phyloP scores from a whole-genome alignment of 2,888 invertebrate genomes.

The Periphyllus acericola region DNA sequence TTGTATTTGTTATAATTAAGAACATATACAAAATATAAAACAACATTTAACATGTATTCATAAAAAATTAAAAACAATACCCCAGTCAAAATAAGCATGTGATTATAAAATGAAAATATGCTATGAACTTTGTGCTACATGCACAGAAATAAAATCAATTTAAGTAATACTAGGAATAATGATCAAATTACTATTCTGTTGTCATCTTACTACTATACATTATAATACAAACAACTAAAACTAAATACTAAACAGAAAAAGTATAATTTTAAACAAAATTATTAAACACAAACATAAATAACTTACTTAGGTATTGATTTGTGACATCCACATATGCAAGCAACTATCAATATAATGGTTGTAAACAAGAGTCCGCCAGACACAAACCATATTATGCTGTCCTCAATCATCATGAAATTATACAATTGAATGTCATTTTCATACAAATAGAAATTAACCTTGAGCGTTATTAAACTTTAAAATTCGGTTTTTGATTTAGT shows the following conservation, averaged over 20 bases:
- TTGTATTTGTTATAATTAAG: too few relatives aligned
- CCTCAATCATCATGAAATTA: conserved; percentile 41
- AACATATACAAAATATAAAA: neutral
- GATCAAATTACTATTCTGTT: too few relatives aligned
- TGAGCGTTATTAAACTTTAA: neutral
- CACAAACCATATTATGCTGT: conserved; percentile 52
- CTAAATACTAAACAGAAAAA: neutral
- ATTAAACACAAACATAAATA: conserved; percentile 19
- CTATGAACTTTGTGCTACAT: neutral
- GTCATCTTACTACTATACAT: neutral
- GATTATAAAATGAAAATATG: neutral
- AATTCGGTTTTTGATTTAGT: conserved; percentile 32
- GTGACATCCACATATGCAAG: conserved; percentile 80
- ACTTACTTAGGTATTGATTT: conserved; percentile 79
- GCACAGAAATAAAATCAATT: neutral
- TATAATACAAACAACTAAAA: neutral
- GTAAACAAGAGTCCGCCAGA: conserved; percentile 58
- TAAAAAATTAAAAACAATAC: neutral
- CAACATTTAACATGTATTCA: neutral
- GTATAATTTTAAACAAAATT: neutral
- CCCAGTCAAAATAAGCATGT: neutral
- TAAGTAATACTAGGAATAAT: neutral
- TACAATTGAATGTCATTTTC: conserved; percentile 40
- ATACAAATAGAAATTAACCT: conserved; percentile 1
- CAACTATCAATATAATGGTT: conserved; percentile 68